Conservation (phyloP, 1,140 invertebrate genomes). For the Rhynchophorus ferrugineus region DNA sequence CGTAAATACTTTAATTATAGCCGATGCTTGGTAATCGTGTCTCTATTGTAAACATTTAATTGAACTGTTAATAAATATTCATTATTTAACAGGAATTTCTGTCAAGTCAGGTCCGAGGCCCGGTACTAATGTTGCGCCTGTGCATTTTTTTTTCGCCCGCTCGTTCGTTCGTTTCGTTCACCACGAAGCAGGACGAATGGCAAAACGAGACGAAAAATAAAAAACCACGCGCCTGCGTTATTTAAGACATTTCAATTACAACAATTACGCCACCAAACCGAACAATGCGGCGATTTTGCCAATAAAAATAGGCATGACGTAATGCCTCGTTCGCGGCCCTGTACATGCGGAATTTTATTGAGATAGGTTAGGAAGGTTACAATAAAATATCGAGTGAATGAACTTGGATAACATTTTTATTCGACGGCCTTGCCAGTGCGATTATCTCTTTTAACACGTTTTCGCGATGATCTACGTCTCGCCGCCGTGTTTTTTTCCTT, state of each 20-base stretch:
- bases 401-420: constrained; percentile 25
- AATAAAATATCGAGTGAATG: constrained; percentile 34
- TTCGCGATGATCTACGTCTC: constrained; percentile 1
- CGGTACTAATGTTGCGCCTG: neutral
- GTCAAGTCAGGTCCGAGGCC: neutral
- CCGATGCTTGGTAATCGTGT: too few species aligned
- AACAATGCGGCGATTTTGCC: neutral
- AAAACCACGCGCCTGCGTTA: neutral
- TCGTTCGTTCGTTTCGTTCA: neutral
- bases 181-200: neutral
- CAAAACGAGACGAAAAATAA: neutral
- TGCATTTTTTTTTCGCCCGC: neutral
- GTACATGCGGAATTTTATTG: constrained; percentile 15
- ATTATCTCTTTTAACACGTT: constrained; percentile 16
- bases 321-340: constrained; percentile 8
- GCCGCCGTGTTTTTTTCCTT: too few species aligned
- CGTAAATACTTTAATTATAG: too few species aligned
- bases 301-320: constrained; percentile 15
- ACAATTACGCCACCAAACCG: neutral
- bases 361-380: constrained; percentile 35
- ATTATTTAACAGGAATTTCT: neutral
- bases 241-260: neutral
- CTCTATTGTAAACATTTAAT: neutral
- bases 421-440: constrained; percentile 13
- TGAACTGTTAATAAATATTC: neutral